Conservation (phyloP, 2,113 vertebrate genomes). For the Cyanistes caeruleus region DNA sequence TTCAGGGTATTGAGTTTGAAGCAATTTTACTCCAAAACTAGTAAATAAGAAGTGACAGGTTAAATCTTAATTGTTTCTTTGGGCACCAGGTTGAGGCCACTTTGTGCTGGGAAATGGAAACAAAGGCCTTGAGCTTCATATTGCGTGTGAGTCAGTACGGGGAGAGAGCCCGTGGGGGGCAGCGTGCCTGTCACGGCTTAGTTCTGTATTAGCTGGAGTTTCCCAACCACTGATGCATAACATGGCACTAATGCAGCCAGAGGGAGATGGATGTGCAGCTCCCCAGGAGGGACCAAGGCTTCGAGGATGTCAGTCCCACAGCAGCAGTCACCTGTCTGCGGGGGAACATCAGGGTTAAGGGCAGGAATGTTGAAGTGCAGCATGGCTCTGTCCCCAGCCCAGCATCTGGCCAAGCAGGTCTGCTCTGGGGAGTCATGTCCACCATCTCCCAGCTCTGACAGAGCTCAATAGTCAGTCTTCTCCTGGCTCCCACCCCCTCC, state of each 20-base stretch:
- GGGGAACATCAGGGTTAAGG: neutral
- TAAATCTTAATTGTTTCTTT: slow-evolving; percentile 18
- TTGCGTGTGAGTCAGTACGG: neutral
- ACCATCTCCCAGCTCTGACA: neutral
- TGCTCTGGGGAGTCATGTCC: neutral
- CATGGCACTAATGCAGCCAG: fast-evolving
- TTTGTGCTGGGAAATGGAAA: neutral
- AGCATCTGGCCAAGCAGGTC: neutral
- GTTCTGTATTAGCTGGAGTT: neutral
- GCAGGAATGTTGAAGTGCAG: neutral
- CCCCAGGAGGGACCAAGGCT: neutral
- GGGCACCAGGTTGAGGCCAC: neutral
- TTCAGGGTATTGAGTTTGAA: neutral
- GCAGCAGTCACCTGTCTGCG: neutral
- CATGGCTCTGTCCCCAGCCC: neutral
- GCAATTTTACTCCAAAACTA: neutral
- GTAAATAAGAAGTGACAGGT: slow-evolving; percentile 11
- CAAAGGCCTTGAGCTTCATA: neutral
- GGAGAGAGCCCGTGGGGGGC: fast-evolving
- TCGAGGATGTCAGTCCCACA: neutral
- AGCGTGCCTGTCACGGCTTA: fast-evolving
- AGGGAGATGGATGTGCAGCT: neutral
- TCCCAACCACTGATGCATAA: neutral
- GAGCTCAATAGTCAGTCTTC: neutral
- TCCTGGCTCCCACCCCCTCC: neutral